A percentile compares a stretch with the other conserved stretches of the same genome.
Evolutionary conservation across 2,888 invertebrate species (phyloP).

Genomic region (Drosophila testacea): DNA sequence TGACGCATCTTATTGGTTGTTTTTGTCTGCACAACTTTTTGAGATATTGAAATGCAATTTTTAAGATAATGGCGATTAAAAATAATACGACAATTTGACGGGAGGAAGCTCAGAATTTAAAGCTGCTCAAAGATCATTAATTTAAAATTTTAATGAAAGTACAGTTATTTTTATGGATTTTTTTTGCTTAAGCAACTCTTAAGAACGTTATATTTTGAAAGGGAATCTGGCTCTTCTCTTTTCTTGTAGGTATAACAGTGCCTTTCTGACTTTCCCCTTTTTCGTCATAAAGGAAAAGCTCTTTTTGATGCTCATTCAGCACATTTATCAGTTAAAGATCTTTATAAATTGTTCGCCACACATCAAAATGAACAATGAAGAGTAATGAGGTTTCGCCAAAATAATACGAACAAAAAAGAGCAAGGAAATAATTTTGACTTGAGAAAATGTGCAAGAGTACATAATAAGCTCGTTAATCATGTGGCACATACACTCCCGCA

Average conservation of each 20-base stretch:
- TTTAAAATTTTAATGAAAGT: no score
- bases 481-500: constrained; percentile 31
- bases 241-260: no score
- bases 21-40: no score
- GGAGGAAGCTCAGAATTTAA: no score
- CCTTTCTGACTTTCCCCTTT: not conserved
- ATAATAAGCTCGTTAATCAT: constrained; percentile 76
- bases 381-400: constrained; percentile 59
- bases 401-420: constrained; percentile 25
- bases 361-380: constrained; percentile 61
- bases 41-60: no score
- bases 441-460: constrained; percentile 45
- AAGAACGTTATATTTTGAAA: not conserved
- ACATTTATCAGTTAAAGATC: constrained; percentile 5
- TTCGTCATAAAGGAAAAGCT: not conserved
- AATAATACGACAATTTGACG: no score
- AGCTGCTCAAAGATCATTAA: no score
- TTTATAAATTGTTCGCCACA: constrained; percentile 44
- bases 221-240: not conserved
- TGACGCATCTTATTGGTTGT: no score
- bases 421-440: constrained; percentile 15
- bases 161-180: no score
- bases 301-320: not conserved
- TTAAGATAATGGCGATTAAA: no score
- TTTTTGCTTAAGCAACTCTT: no score